phyloP scores from a whole-genome alignment of 2,797 vertebrate species.

The Sylvia borin region DNA sequence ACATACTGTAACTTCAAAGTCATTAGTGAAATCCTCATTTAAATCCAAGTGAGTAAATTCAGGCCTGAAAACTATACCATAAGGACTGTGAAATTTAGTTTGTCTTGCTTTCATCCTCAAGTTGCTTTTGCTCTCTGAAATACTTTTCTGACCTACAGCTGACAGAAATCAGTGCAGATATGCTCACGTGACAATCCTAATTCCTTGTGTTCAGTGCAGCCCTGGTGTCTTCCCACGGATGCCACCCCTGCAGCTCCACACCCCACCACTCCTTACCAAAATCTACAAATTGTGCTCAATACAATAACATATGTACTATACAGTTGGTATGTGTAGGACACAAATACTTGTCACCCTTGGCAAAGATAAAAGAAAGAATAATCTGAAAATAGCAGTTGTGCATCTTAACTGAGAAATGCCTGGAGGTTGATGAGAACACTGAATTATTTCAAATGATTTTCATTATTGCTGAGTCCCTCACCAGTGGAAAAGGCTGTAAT shows the following conservation, averaged over 20 bases:
- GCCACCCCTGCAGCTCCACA: background rate
- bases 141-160: background rate
- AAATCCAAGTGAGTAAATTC: background rate
- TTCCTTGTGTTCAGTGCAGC: background rate
- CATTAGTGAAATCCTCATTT: background rate
- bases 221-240: background rate
- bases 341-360: background rate
- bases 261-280: background rate
- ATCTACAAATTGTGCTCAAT: background rate
- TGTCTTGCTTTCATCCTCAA: background rate
- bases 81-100: background rate
- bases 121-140: background rate
- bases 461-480: background rate
- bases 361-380: background rate
- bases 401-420: background rate
- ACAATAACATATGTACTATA: background rate
- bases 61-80: background rate
- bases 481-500: background rate
- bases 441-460: background rate
- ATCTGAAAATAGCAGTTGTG: background rate
- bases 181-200: background rate
- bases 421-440: background rate
- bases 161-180: background rate
- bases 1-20: background rate
- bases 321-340: background rate